Conservation (phyloP, 1,140 invertebrate genomes). For the Hirudo medicinalis region DNA sequence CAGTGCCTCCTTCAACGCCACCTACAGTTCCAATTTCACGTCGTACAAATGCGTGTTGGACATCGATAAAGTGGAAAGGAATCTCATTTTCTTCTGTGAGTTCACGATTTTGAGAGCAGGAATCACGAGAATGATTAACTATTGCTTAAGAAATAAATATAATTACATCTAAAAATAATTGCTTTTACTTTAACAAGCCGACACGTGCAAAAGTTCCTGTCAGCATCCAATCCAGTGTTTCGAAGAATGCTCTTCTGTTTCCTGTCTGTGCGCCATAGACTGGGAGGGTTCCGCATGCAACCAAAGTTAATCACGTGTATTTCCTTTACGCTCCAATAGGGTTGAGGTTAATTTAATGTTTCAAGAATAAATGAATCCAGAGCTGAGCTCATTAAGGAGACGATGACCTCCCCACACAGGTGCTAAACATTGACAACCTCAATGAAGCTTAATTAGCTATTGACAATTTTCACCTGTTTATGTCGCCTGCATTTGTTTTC, state of each 20-base stretch:
- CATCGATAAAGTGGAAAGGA: not conserved
- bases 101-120: not conserved
- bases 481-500: too few relatives aligned
- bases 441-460: too few relatives aligned
- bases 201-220: conserved; percentile 1
- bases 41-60: not conserved
- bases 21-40: not conserved
- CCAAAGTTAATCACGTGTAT: not conserved
- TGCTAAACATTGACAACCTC: too few relatives aligned
- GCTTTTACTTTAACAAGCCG: not conserved
- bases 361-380: too few relatives aligned
- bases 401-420: too few relatives aligned
- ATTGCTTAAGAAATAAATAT: not conserved
- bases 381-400: too few relatives aligned
- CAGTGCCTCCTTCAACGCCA: not conserved
- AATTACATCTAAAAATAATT: not conserved
- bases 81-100: not conserved
- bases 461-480: too few relatives aligned
- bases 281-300: not conserved
- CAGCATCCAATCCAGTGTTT: not conserved
- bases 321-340: too few relatives aligned
- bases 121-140: too few relatives aligned
- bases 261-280: not conserved
- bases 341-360: too few relatives aligned
- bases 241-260: not conserved